Conservation (phyloP, 2,797 vertebrate species). For the Bufotes viridis region DNA sequence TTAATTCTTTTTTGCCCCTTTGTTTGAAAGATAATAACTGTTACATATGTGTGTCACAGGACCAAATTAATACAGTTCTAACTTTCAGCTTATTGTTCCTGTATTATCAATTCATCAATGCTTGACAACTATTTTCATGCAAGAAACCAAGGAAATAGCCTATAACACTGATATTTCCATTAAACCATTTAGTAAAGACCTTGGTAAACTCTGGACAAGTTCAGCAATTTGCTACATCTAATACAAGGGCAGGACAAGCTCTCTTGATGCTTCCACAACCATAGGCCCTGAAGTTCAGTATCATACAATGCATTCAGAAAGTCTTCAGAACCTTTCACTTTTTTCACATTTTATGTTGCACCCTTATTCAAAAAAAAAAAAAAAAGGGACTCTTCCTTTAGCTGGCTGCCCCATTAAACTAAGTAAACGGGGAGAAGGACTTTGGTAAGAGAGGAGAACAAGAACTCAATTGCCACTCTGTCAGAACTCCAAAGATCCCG, state of each 20-base stretch:
- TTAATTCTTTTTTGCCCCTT: conserved; percentile 48
- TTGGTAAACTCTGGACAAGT: not conserved
- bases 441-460: no score
- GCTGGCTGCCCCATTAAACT: no score
- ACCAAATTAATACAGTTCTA: conserved; percentile 23
- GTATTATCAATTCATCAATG: conserved; percentile 11
- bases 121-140: not conserved
- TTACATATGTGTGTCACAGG: conserved; percentile 25
- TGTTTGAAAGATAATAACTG: conserved; percentile 39
- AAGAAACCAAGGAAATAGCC: not conserved
- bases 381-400: no score
- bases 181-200: not conserved
- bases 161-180: not conserved
- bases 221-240: no score
- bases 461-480: no score
- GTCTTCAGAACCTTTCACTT: no score
- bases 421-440: no score
- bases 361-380: no score
- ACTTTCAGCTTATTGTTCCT: conserved; percentile 3
- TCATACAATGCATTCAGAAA: no score
- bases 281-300: not conserved
- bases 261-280: not conserved
- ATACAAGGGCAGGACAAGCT: not conserved
- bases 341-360: no score
- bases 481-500: no score